A percentile compares a stretch with the other conserved stretches of the same genome.
Evolutionary conservation across 2,888 invertebrate species (phyloP).

Genomic region (Saturnia japonica): DNA sequence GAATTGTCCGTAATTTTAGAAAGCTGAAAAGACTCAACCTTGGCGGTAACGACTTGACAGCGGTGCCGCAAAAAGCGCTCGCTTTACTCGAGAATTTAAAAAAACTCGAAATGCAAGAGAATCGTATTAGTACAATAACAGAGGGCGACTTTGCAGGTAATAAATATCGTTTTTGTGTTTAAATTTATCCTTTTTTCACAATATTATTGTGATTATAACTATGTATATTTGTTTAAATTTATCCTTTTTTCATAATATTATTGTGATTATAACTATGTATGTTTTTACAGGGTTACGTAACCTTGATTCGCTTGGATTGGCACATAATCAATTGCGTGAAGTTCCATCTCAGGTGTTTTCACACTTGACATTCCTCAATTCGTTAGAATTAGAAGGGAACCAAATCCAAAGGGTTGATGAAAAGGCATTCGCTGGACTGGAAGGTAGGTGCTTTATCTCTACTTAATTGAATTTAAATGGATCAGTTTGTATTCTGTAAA

Average conservation of each 20-base stretch:
- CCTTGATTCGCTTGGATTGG: constrained; percentile 92
- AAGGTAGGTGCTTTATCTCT: constrained; percentile 81
- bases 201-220: constrained; percentile 1
- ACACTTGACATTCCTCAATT: constrained; percentile 90
- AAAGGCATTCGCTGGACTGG: constrained; percentile 92
- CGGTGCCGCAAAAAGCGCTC: constrained; percentile 91
- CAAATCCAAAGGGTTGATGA: constrained; percentile 90
- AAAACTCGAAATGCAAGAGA: constrained; percentile 94
- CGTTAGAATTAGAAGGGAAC: constrained; percentile 94
- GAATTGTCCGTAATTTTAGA: constrained; percentile 55
- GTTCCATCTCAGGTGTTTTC: constrained; percentile 92
- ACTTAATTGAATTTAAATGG: neutral
- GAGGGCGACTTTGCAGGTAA: constrained; percentile 94
- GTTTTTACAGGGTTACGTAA: constrained; percentile 85
- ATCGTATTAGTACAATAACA: constrained; percentile 87
- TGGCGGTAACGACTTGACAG: constrained; percentile 90
- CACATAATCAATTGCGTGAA: constrained; percentile 90
- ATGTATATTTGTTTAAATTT: constrained; percentile 25
- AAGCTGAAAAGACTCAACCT: constrained; percentile 92
- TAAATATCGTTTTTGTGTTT: constrained; percentile 4
- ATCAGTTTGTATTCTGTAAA: neutral
- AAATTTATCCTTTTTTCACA: neutral
- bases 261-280: constrained; percentile 12
- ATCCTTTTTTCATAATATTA: neutral
- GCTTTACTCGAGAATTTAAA: constrained; percentile 89